phyloP scores from a whole-genome alignment of 2,113 vertebrate species.

The Takifugu flavidus region DNA sequence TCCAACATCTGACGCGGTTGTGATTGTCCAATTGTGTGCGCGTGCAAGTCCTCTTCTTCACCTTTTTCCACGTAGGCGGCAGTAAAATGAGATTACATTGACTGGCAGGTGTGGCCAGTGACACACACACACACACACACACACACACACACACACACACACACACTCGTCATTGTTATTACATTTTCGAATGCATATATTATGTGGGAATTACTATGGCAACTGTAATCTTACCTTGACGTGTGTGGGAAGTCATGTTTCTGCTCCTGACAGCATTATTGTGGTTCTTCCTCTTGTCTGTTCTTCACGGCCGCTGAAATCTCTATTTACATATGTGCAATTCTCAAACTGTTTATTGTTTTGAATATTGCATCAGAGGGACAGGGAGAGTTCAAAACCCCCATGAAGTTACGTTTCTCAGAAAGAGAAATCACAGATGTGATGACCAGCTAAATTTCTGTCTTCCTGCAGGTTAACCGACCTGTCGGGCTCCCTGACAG shows the following conservation, averaged over 20 bases:
- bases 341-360: background rate
- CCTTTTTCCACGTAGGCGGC: background rate
- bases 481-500: conserved; percentile 95
- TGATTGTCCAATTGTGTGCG: conserved; percentile 1
- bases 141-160: too few species aligned
- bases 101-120: conserved; percentile 33
- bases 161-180: conserved; percentile 8
- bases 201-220: conserved; percentile 31
- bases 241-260: conserved; percentile 14
- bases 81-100: conserved; percentile 18
- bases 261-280: background rate
- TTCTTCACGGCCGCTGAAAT: background rate
- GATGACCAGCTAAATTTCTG: background rate
- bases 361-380: too few species aligned
- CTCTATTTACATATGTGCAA: background rate
- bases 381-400: too few species aligned
- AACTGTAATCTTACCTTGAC: conserved; percentile 32
- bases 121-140: background rate
- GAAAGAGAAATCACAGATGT: background rate
- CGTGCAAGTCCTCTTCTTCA: conserved; percentile 1
- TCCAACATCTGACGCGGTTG: background rate
- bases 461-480: conserved; percentile 87
- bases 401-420: too few species aligned
- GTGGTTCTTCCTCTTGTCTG: conserved; percentile 1
- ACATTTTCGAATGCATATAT: conserved; percentile 17